phyloP scores from a whole-genome alignment of 2,797 vertebrate species.

The Huso huso region DNA sequence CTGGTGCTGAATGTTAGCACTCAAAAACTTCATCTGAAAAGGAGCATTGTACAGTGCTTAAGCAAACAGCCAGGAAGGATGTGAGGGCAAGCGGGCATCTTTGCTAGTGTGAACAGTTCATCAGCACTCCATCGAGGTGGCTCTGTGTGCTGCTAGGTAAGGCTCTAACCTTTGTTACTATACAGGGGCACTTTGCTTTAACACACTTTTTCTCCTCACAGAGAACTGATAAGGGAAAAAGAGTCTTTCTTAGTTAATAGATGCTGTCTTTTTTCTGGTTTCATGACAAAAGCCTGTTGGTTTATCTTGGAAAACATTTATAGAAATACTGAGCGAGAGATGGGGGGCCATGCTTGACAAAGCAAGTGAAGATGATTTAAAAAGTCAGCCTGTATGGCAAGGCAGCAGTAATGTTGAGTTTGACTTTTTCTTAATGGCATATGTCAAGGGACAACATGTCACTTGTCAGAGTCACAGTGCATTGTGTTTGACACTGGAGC shows the following conservation, averaged over 20 bases:
- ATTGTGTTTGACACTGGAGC: not conserved
- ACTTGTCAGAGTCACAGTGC: slow-evolving; percentile 15
- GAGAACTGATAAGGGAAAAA: not conserved
- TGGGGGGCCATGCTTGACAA: slow-evolving; percentile 19
- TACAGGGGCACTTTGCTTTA: not conserved
- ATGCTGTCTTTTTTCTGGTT: not conserved
- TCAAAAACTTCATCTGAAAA: slow-evolving; percentile 37
- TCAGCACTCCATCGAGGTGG: slow-evolving; percentile 36
- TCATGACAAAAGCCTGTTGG: not conserved
- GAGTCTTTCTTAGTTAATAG: not conserved
- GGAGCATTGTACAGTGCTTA: slow-evolving; percentile 38
- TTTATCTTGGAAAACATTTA: not conserved
- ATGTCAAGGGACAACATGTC: slow-evolving; percentile 32
- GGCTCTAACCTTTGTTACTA: slow-evolving; percentile 22
- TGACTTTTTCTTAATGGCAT: slow-evolving; percentile 44
- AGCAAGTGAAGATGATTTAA: slow-evolving; percentile 26
- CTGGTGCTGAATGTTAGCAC: slow-evolving; percentile 33
- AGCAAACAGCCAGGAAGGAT: slow-evolving; percentile 22
- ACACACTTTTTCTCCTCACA: not conserved
- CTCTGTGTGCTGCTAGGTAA: slow-evolving; percentile 27
- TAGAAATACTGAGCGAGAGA: not conserved
- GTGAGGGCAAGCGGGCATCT: slow-evolving; percentile 30
- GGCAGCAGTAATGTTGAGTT: slow-evolving; percentile 21
- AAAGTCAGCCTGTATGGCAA: slow-evolving; percentile 24
- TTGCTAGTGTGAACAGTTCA: slow-evolving; percentile 32